phyloP scores from a whole-genome alignment of 2,797 vertebrate species.

The Cheirogaleus major region DNA sequence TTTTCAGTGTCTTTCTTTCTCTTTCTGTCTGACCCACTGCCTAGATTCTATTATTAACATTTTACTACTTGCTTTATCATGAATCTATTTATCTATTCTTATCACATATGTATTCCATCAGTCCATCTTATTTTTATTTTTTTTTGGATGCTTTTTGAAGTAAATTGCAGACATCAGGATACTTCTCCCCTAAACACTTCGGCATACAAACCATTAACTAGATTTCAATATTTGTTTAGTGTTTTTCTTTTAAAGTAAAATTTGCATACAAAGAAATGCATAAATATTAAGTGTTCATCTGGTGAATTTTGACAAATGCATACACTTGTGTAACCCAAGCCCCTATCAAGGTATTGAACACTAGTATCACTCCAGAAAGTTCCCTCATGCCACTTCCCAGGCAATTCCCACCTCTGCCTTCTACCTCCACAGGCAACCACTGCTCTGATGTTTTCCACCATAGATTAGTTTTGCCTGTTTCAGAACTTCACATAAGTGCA shows the following conservation, averaged over 20 bases:
- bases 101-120: not conserved
- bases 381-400: not conserved
- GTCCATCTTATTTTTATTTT: not conserved
- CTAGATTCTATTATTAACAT: not conserved
- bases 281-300: not conserved
- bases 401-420: not conserved
- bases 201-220: not conserved
- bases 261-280: not conserved
- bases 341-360: not conserved
- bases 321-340: not conserved
- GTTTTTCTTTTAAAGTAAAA: constrained; percentile 18
- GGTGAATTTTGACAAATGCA: not conserved
- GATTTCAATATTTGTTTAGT: not conserved
- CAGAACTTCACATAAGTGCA: not conserved
- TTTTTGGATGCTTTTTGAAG: not conserved
- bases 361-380: not conserved
- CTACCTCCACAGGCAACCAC: not conserved
- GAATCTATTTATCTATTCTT: not conserved
- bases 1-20: not conserved
- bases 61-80: not conserved
- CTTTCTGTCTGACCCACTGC: not conserved
- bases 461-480: not conserved
- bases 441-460: not conserved
- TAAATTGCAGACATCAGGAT: not conserved
- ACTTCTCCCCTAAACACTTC: not conserved